Base-by-base conservation (phyloP, 2,888 invertebrate species). In the Drosophila anomelani region DNA sequence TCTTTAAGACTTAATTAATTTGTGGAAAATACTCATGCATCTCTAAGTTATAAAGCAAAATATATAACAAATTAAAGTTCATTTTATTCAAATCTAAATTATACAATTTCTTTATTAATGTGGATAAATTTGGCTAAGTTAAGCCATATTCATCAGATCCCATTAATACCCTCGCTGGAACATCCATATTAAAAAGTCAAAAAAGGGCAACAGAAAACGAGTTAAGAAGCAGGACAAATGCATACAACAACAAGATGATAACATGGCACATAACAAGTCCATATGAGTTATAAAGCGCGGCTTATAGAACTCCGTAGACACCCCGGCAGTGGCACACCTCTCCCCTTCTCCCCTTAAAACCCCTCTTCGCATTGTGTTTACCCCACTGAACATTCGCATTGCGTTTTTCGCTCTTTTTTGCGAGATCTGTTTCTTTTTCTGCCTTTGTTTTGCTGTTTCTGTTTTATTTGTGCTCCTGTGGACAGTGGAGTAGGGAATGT, bases 281-380 rank as follows among this genome's bases (percentile, higher is more conserved):
- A 75, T 75, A 61, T 75, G 68, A 75, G 67, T 75, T 75, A 68
- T 75, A 75, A 64, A 73, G 74, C 74, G 55, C 59, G 44, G 73
- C 64, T 73, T 73, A 60, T 74, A 66, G 56, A 72, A 56, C 71
- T 55, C 39, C 57, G 56, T 46, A 55, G 69, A 44, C 55, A 55
- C 34, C 39, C 26, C 46, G 51, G 51, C 51, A 53, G 20, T 34
- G 13, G 17, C 53, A 23, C 23, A 12, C 17, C 23, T n/a, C 29
- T 6, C 4, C 13, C 17, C 43, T 17, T 17, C 10, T 1, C n/a
- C 36, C 44, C 36, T 23, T 39, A 15, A 55, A 15, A 9, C 54
- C 34, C 20, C 20, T 32, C 49, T 4, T 9, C 4, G 8, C 8
- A 10, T 23, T 0, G 12, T 34, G 46, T 20, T 36, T 15, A 32